These are phyloP conservation scores for Cyprichromis sp. DNA, from an alignment of 2,113 vertebrate genomes.

Conservation along the genomic window DNA sequence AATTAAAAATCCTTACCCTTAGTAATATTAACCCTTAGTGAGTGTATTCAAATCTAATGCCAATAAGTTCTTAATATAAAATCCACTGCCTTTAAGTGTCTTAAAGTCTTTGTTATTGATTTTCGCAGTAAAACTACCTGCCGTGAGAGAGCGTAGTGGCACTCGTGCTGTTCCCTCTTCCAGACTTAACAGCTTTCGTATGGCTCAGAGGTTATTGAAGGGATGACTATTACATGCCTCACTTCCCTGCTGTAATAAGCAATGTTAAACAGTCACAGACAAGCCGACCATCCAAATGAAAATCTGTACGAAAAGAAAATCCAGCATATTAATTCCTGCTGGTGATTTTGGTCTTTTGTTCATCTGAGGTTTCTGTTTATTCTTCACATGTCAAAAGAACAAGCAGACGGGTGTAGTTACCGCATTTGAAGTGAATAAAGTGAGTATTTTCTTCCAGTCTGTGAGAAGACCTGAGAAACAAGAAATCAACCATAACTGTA, in stretches of 20 bases:
- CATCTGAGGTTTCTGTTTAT: not conserved
- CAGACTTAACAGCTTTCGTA: conserved; percentile 35
- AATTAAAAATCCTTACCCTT: not conserved
- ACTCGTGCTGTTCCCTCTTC: conserved; percentile 22
- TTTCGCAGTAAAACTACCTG: conserved; percentile 29
- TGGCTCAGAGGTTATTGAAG: conserved; percentile 49
- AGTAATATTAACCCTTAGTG: not conserved
- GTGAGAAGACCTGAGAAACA: not conserved
- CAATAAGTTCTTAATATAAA: not conserved
- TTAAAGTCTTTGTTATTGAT: not conserved
- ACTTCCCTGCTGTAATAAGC: conserved; percentile 51
- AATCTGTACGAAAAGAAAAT: not conserved
- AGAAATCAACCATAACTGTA: not conserved
- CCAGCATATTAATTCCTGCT: conserved; percentile 31
- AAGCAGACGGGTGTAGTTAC: not conserved
- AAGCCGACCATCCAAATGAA: conserved; percentile 22
- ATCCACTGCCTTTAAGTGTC: not conserved
- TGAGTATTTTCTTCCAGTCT: not conserved
- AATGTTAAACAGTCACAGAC: not conserved
- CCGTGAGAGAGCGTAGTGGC: conserved; percentile 18
- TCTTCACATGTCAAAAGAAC: not conserved
- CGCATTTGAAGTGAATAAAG: not conserved
- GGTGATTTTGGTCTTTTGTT: conserved; percentile 24
- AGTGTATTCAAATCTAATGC: not conserved
- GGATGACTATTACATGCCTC: conserved; percentile 41